phyloP scores from a whole-genome alignment of 1,140 invertebrate genomes.

The Hycleus cichorii region DNA sequence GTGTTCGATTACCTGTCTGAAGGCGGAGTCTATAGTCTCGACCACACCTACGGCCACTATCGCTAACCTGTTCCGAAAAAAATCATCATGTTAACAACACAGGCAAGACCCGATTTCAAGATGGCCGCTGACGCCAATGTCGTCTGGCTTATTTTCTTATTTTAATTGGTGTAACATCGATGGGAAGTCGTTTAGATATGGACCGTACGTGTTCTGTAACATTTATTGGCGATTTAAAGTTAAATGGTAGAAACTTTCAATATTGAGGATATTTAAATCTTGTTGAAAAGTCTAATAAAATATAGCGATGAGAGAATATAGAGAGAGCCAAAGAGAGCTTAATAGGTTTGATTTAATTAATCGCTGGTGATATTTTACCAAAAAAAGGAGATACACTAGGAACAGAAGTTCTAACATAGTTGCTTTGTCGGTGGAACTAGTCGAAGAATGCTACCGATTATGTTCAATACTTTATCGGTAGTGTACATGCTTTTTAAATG shows the following conservation, averaged over 20 bases:
- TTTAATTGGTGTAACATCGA: conserved; percentile 36
- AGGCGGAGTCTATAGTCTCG: conserved; percentile 20
- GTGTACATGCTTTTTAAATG: too few species aligned
- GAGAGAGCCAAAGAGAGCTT: too few species aligned
- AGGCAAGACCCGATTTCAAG: conserved; percentile 30
- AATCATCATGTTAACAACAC: conserved; percentile 34
- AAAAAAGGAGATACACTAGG: too few species aligned
- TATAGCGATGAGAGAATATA: too few species aligned
- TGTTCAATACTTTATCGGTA: not conserved
- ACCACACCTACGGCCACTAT: conserved; percentile 31
- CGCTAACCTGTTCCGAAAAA: conserved; percentile 35
- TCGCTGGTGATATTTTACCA: too few species aligned
- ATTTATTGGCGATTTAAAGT: conserved; percentile 26
- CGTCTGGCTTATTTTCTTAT: conserved; percentile 31
- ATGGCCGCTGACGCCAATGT: conserved; percentile 34
- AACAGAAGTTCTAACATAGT: too few species aligned
- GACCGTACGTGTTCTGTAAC: conserved; percentile 30
- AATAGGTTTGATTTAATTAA: too few species aligned
- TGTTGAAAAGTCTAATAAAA: not conserved
- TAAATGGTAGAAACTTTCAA: conserved; percentile 1
- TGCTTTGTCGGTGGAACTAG: not conserved
- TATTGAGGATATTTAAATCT: not conserved
- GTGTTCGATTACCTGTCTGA: conserved; percentile 27
- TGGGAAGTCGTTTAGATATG: conserved; percentile 31
- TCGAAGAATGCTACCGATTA: not conserved